Percentiles rank a stretch among this genome's conserved stretches.
Evolutionary conservation across 2,113 vertebrate species (phyloP).

Genomic region (Hiodon alosoides): DNA sequence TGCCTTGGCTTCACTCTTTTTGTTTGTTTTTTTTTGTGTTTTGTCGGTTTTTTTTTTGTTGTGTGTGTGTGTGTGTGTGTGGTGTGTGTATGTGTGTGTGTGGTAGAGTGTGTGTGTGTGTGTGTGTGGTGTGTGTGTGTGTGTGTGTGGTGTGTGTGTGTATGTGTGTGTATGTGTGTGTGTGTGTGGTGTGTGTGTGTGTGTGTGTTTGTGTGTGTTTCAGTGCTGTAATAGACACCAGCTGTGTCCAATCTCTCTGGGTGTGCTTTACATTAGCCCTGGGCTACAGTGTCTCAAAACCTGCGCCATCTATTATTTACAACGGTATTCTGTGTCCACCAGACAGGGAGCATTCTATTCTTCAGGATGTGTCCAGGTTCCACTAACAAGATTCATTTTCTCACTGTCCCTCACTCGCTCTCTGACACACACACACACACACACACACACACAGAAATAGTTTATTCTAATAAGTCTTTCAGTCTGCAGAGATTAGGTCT

Average conservation of each 20-base stretch:
- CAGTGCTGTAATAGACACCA: conserved; percentile 46
- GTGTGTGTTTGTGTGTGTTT: conserved; percentile 23
- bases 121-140: too few species aligned
- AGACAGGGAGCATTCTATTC: conserved; percentile 16
- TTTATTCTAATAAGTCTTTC: not conserved
- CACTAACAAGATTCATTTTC: not conserved
- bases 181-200: not conserved
- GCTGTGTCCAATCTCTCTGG: conserved; percentile 39
- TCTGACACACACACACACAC: not conserved
- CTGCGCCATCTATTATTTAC: conserved; percentile 54
- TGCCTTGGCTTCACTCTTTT: too few species aligned
- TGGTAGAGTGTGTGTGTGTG: too few species aligned
- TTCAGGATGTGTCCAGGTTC: not conserved
- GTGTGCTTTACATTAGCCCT: conserved; percentile 19
- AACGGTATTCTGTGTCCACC: conserved; percentile 29
- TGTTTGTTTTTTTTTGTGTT: too few species aligned
- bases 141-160: too few species aligned
- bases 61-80: too few species aligned
- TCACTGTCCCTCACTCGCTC: conserved; percentile 26
- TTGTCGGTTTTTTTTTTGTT: too few species aligned
- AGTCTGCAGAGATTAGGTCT: not conserved
- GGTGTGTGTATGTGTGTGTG: too few species aligned
- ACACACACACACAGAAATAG: conserved; percentile 7
- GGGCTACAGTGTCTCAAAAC: conserved; percentile 32
- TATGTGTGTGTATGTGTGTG: too few species aligned